These are phyloP conservation scores for Maylandia zebra DNA, from an alignment of 2,113 vertebrate species.

Conservation along the genomic window DNA sequence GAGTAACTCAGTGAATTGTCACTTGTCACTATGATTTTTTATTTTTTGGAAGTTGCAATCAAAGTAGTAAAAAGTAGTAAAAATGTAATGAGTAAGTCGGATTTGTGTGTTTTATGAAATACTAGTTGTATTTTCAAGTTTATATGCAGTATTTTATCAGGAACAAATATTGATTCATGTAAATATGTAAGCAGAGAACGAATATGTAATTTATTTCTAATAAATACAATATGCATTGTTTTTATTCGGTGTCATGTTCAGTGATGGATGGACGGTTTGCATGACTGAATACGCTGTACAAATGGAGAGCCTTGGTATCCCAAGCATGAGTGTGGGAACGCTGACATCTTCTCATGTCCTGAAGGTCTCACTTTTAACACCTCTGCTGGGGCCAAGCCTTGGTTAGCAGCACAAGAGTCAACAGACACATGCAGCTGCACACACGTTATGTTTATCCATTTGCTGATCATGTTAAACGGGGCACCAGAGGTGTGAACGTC, in stretches of 20 bases:
- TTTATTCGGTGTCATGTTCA: neutral
- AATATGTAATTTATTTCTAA: slow-evolving; percentile 29
- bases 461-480: slow-evolving; percentile 11
- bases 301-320: neutral
- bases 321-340: neutral
- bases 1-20: neutral
- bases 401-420: slow-evolving; percentile 15
- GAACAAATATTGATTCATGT: slow-evolving; percentile 16
- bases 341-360: neutral
- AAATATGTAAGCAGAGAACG: slow-evolving; percentile 36
- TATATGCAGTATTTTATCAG: neutral
- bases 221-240: slow-evolving; percentile 13
- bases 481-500: slow-evolving; percentile 30
- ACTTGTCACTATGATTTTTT: neutral
- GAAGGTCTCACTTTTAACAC: slow-evolving; percentile 43
- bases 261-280: neutral
- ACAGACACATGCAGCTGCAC: slow-evolving; percentile 57
- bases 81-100: neutral
- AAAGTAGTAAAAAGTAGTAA: neutral
- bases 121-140: neutral
- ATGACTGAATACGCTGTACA: neutral
- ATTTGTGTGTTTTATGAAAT: neutral
- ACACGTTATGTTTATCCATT: slow-evolving; percentile 46
- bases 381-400: neutral
- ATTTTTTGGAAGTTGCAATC: neutral